Evolutionary conservation across 2,113 vertebrate species (phyloP).

Genomic region (crab-eating macaque (Macaca fascicularis)): DNA sequence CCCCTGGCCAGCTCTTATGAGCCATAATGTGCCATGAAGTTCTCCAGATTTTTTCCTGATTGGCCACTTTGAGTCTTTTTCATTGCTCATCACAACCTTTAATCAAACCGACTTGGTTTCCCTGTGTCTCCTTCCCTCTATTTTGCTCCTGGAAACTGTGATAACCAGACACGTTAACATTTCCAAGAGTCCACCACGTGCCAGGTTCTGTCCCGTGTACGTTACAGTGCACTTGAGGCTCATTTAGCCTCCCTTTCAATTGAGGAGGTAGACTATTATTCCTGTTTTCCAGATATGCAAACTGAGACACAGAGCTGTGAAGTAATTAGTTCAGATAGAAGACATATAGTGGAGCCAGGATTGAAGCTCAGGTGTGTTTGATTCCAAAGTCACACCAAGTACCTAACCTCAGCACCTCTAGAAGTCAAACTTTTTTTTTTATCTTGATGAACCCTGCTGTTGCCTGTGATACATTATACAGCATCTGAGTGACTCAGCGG

Average conservation of each 20-base stretch:
- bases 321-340: not conserved
- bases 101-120: fast-evolving
- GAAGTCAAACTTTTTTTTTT: not conserved
- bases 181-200: not conserved
- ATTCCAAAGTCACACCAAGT: not conserved
- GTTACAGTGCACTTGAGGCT: not conserved
- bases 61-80: not conserved
- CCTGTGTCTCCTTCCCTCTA: not conserved
- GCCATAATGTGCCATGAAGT: not conserved
- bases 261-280: not conserved
- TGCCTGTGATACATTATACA: not conserved
- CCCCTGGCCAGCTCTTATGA: not conserved
- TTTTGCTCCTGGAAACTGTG: not conserved
- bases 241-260: not conserved
- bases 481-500: not conserved
- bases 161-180: not conserved
- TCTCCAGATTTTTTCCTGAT: not conserved
- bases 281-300: not conserved
- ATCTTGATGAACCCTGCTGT: not conserved
- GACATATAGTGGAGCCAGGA: not conserved
- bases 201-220: too few species aligned
- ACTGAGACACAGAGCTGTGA: not conserved
- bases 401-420: not conserved
- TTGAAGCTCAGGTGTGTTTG: not conserved
- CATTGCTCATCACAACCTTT: not conserved